phyloP scores from a whole-genome alignment of 2,888 invertebrate species.

The Napeogenes sylphis region DNA sequence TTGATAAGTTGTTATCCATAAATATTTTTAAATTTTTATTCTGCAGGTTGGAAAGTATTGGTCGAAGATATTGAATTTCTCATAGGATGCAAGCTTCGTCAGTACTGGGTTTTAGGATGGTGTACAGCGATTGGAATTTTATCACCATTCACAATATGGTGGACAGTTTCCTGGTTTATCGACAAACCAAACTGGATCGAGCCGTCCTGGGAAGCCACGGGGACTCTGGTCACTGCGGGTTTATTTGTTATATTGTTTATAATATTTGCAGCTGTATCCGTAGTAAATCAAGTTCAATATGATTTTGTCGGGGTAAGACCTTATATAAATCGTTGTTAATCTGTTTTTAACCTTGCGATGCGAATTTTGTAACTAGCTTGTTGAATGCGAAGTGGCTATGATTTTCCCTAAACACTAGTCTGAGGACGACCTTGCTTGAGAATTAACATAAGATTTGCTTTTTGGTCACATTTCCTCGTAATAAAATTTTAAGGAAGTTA shows the following conservation, averaged over 20 bases:
- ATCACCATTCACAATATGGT: slow-evolving; percentile 48
- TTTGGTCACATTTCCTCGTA: slow-evolving; percentile 19
- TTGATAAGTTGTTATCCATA: background rate
- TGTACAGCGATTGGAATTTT: slow-evolving; percentile 46
- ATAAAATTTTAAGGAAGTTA: slow-evolving; percentile 2
- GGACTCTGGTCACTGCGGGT: slow-evolving; percentile 34
- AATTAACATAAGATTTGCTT: slow-evolving; percentile 18
- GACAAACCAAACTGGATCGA: slow-evolving; percentile 38
- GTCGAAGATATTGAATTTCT: slow-evolving; percentile 62
- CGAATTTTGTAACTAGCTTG: slow-evolving; percentile 23
- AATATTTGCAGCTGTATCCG: slow-evolving; percentile 41
- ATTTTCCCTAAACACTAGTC: slow-evolving; percentile 22
- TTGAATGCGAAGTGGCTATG: slow-evolving; percentile 23
- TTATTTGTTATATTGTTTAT: slow-evolving; percentile 38
- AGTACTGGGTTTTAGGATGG: slow-evolving; percentile 58
- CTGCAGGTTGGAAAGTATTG: slow-evolving; percentile 55
- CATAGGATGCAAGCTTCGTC: slow-evolving; percentile 42
- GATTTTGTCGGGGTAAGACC: slow-evolving; percentile 43
- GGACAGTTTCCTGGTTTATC: slow-evolving; percentile 39
- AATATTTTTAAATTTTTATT: background rate
- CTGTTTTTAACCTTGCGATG: background rate
- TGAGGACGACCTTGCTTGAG: slow-evolving; percentile 24
- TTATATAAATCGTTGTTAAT: slow-evolving; percentile 9
- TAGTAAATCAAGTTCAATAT: slow-evolving; percentile 59
- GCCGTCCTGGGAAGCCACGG: slow-evolving; percentile 42